Evolutionary conservation across 35 echinoderm and acorn worm genomes (phyloP).

Genomic region (Patiria miniata): DNA sequence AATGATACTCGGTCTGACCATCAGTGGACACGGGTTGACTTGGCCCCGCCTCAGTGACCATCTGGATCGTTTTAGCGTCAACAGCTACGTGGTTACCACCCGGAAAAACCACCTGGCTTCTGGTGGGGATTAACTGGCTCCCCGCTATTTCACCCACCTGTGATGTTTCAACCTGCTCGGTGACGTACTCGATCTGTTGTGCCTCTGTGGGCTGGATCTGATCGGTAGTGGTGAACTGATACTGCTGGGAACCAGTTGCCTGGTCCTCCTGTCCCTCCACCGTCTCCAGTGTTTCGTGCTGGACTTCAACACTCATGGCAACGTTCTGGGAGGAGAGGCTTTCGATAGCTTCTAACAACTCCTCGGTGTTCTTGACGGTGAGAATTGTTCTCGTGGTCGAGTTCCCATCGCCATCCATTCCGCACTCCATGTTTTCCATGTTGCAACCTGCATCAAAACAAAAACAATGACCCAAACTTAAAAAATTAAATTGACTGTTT

Average conservation of each 20-base stretch:
- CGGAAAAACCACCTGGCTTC: background rate
- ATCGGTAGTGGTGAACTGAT: background rate
- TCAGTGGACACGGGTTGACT: background rate
- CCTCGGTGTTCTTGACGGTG: slow-evolving; percentile 20
- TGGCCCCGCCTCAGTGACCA: background rate
- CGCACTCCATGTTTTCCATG: background rate
- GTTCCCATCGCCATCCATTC: background rate
- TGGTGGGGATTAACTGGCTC: background rate
- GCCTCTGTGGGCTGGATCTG: background rate
- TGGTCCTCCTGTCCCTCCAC: slow-evolving; percentile 2
- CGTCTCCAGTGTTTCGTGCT: background rate
- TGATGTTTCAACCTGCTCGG: slow-evolving; percentile 1
- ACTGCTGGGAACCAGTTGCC: slow-evolving; percentile 21
- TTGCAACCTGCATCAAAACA: too few relatives aligned
- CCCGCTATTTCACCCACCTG: background rate
- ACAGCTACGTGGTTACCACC: background rate
- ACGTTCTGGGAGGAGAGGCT: slow-evolving; percentile 1
- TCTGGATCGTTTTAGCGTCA: background rate
- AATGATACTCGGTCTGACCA: background rate
- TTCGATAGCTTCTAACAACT: slow-evolving; percentile 1
- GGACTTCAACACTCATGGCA: slow-evolving; percentile 14
- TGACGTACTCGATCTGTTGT: slow-evolving; percentile 18
- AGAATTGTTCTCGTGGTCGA: background rate
- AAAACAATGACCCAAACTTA: too few relatives aligned
- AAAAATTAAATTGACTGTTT: too few relatives aligned